A percentile compares a stretch with the other conserved stretches of the same genome.
phyloP scores from a whole-genome alignment of 2,888 invertebrate genomes.

The Galerucella nymphaeae region DNA sequence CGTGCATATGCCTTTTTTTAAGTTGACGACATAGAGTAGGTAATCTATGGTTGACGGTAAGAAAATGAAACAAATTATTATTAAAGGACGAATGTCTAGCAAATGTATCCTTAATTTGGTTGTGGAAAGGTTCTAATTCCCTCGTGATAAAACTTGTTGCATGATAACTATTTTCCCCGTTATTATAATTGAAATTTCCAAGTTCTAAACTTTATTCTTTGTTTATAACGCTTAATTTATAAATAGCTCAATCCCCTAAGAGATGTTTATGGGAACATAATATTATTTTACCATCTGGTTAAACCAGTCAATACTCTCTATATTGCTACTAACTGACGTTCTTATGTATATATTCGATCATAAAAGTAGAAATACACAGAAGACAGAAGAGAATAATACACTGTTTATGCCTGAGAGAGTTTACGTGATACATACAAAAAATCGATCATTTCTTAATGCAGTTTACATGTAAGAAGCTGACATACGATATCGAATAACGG shows the following conservation, averaged over 20 bases:
- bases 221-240: neutral
- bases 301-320: neutral
- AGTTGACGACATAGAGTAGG: too few relatives aligned
- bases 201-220: neutral
- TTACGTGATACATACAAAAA: neutral
- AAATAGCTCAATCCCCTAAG: neutral
- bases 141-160: too few relatives aligned
- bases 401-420: neutral
- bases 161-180: neutral
- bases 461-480: neutral
- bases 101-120: too few relatives aligned
- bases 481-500: neutral
- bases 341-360: slow-evolving; percentile 4
- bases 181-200: neutral
- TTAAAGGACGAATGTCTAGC: too few relatives aligned
- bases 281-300: slow-evolving; percentile 5
- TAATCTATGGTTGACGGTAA: too few relatives aligned
- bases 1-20: too few relatives aligned
- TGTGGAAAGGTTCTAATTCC: too few relatives aligned
- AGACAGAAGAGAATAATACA: neutral
- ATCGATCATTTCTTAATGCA: neutral
- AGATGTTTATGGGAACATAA: slow-evolving; percentile 3
- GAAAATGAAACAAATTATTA: too few relatives aligned
- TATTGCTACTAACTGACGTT: neutral
- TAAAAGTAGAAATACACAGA: slow-evolving; percentile 5